Conservation (phyloP, 1,140 invertebrate genomes). For the Eumaeus atala region DNA sequence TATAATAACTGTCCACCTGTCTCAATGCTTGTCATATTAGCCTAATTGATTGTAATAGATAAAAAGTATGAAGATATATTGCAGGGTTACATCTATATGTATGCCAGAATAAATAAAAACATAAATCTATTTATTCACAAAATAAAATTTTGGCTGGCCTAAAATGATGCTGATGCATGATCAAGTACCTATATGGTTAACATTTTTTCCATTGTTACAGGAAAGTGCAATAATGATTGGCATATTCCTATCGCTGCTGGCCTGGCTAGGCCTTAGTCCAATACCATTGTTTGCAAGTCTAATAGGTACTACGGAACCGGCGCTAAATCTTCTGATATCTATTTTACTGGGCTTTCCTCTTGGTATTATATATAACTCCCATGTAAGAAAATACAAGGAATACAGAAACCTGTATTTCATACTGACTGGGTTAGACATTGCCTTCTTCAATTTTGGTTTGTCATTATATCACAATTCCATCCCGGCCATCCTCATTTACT, state of each 20-base stretch:
- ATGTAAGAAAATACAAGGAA: conserved; percentile 64
- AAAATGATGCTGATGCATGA: too few relatives aligned
- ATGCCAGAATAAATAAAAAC: too few relatives aligned
- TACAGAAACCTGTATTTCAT: conserved; percentile 87
- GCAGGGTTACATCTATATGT: too few relatives aligned
- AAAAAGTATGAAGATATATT: too few relatives aligned
- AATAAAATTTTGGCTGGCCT: too few relatives aligned
- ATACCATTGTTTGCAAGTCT: conserved; percentile 38
- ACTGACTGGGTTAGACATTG: conserved; percentile 79
- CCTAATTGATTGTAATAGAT: too few relatives aligned
- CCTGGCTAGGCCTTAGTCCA: conserved; percentile 43
- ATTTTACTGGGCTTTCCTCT: conserved; percentile 85
- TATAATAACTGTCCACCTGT: too few relatives aligned
- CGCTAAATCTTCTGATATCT: conserved; percentile 80
- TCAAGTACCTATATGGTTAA: too few relatives aligned
- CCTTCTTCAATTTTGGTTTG: conserved; percentile 88
- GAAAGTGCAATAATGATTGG: conserved; percentile 44
- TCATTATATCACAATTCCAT: conserved; percentile 82
- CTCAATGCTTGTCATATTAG: too few relatives aligned
- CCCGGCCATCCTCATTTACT: conserved; percentile 81
- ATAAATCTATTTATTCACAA: too few relatives aligned
- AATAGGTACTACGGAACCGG: conserved; percentile 68
- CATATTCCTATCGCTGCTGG: conserved; percentile 34
- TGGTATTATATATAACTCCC: conserved; percentile 79
- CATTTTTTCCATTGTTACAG: conserved; percentile 27